Evolutionary conservation across 2,113 vertebrate species (phyloP), one percentile per base, ranked within the genome.

Genomic region (Seriola dumerili): DNA sequence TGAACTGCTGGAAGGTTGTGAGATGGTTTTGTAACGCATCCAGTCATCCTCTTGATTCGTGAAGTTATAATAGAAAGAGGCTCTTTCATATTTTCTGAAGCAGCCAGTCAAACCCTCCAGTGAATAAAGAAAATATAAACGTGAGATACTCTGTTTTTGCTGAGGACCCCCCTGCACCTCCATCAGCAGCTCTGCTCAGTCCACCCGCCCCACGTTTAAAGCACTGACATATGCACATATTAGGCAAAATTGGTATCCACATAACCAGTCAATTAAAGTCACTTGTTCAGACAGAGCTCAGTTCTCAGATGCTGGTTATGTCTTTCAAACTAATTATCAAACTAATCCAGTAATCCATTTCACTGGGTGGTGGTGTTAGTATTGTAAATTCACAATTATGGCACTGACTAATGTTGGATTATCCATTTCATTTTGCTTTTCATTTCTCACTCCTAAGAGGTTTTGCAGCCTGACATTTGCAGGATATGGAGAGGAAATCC

Each of bases 331-430:
- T 29, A n/a, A 32, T 63, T 2, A 25, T 38, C 0, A 19, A 19
- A 0, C 0, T 58, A 72, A 81, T 83, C 70, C 38, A 48, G 17
- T 76, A 59, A 76, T 81, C 61, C 72, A 63, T 32, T 40, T 55
- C 21, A 38, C 12, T 0, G 23, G 55, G 14, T 40, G 42, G 3
- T 36, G 36, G 16, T 52, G n/a, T 29, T 29, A 29, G 2, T 29
- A 29, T 29, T 29, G 29, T 46, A 40, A 9, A 42, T 78, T 55
- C n/a, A 0, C 10, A 16, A 25, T 50, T 44, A 14, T 9, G 42
- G 4, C 10, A 23, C 12, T 23, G 58, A 25, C 6, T 69, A 19
- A 6, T 72, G 19, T 34, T 54, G 65, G 58, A 70, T 86, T 67
- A 48, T 71, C 8, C 29, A 8, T 32, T 73, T 78, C 23, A 34